Evolutionary conservation across 2,888 invertebrate species (phyloP).

Genomic region (Desoria tigrina): DNA sequence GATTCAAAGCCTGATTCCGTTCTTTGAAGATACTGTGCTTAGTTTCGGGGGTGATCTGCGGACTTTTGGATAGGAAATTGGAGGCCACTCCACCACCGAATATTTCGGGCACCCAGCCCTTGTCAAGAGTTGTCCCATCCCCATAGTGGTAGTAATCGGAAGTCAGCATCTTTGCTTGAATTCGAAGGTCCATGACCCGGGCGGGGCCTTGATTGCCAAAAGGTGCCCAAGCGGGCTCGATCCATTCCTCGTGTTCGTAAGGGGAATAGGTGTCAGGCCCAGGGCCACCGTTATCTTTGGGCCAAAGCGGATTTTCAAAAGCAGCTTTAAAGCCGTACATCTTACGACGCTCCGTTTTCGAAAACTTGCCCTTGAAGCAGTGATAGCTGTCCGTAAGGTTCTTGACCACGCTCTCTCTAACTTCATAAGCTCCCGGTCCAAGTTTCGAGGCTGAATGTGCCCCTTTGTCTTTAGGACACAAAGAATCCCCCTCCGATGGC

Average conservation of each 20-base stretch:
- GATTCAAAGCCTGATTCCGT: slow-evolving; percentile 22
- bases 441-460: slow-evolving; percentile 18
- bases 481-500: background rate
- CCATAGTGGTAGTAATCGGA: slow-evolving; percentile 36
- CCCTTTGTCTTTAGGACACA: slow-evolving; percentile 1
- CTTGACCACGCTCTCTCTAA: slow-evolving; percentile 19
- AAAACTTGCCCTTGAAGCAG: slow-evolving; percentile 27
- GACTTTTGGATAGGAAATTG: slow-evolving; percentile 24
- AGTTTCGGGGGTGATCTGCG: slow-evolving; percentile 20
- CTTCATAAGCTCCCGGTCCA: slow-evolving; percentile 34
- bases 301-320: slow-evolving; percentile 36
- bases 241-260: slow-evolving; percentile 19
- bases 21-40: slow-evolving; percentile 18
- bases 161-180: slow-evolving; percentile 7
- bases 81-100: slow-evolving; percentile 9
- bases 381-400: slow-evolving; percentile 29
- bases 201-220: slow-evolving; percentile 21
- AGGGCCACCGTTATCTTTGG: slow-evolving; percentile 15
- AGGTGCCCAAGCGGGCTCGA: slow-evolving; percentile 16
- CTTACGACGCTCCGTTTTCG: slow-evolving; percentile 20
- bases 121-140: background rate
- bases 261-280: slow-evolving; percentile 23
- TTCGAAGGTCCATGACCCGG: background rate
- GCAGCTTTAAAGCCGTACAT: slow-evolving; percentile 39
- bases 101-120: background rate